Conservation (phyloP, 2,113 vertebrate species). For the Triplophysa siluroides region DNA sequence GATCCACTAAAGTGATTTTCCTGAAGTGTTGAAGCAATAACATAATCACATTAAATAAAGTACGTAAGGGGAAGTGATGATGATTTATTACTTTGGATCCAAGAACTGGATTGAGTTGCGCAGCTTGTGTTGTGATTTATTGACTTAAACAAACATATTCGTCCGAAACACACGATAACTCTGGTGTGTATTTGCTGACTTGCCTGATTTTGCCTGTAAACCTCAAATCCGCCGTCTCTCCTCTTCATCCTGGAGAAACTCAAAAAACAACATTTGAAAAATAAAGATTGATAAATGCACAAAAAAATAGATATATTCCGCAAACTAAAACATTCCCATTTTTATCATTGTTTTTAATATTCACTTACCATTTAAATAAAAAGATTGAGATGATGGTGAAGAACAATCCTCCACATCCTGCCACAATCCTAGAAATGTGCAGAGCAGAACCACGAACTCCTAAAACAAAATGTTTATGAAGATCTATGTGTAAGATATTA, state of each 20-base stretch:
- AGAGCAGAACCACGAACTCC: background rate
- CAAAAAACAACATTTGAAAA: too few relatives aligned
- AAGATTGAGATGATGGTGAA: background rate
- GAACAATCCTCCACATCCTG: background rate
- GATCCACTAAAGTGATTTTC: background rate
- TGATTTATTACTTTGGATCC: too few relatives aligned
- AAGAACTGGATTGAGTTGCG: too few relatives aligned
- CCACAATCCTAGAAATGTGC: background rate
- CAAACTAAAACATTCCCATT: too few relatives aligned
- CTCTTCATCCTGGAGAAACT: background rate
- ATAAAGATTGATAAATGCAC: too few relatives aligned
- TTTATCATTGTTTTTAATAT: too few relatives aligned
- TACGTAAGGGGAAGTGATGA: too few relatives aligned
- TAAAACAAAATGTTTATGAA: background rate
- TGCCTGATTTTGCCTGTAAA: constrained; percentile 7
- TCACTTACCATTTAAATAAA: background rate
- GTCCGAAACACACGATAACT: too few relatives aligned
- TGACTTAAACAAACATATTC: too few relatives aligned
- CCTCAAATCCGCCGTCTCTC: background rate
- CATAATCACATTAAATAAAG: too few relatives aligned
- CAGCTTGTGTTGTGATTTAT: too few relatives aligned
- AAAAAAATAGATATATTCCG: too few relatives aligned
- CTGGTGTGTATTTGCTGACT: background rate
- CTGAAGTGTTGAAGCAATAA: background rate
- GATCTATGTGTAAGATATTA: background rate